These are phyloP conservation scores for Syngnathoides biaculeatus DNA, from an alignment of 2,113 vertebrate genomes.

Conservation along the genomic window DNA sequence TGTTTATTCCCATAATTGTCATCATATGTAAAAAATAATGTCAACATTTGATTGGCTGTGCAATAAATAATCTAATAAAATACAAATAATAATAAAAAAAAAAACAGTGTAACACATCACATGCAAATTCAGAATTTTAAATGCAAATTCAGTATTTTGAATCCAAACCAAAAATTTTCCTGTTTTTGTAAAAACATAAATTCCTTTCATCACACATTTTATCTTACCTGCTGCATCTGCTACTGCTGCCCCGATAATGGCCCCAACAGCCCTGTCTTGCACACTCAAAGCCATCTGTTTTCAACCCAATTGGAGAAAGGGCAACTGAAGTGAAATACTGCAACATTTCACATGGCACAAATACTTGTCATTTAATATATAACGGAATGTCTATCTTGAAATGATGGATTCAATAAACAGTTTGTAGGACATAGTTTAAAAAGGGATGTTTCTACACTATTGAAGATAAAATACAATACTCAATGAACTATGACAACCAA, in stretches of 20 bases:
- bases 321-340: constrained; percentile 5
- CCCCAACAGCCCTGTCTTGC: constrained; percentile 60
- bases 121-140: neutral
- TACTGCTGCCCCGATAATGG: constrained; percentile 69
- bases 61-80: neutral
- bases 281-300: constrained; percentile 56
- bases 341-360: neutral
- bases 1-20: neutral
- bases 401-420: neutral
- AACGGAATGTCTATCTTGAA: neutral
- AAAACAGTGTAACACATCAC: neutral
- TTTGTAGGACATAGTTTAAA: neutral
- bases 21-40: neutral
- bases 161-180: neutral
- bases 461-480: neutral
- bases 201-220: constrained; percentile 4
- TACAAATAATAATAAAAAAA: neutral
- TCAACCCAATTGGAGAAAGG: constrained; percentile 2
- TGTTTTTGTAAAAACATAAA: neutral
- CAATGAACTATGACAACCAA: neutral
- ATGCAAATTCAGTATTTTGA: neutral
- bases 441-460: neutral
- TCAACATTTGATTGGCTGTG: too few relatives aligned
- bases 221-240: constrained; percentile 72
- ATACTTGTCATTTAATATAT: constrained; percentile 3